Evolutionary conservation across 2,113 vertebrate genomes (phyloP).

Genomic region (Tetrax tetrax): DNA sequence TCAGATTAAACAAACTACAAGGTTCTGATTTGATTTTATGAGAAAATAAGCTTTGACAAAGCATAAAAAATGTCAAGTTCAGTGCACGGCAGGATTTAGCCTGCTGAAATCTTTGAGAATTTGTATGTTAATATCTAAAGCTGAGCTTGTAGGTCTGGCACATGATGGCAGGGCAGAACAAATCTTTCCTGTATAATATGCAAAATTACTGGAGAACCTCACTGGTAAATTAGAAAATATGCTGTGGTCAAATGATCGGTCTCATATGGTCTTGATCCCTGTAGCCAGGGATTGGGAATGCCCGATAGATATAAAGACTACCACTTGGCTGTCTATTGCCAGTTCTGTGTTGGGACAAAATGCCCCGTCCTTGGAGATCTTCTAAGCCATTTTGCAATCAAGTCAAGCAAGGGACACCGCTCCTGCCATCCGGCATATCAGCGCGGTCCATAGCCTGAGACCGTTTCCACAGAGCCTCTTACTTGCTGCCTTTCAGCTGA

Average conservation of each 20-base stretch:
- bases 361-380: neutral
- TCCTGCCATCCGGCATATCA: fast-evolving
- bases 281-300: neutral
- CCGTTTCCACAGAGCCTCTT: neutral
- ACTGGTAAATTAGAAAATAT: neutral
- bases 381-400: neutral
- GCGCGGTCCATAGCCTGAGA: neutral
- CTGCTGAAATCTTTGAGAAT: neutral
- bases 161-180: neutral
- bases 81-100: neutral
- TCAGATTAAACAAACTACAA: neutral
- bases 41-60: slow-evolving; percentile 2
- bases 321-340: neutral
- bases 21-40: neutral
- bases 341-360: neutral
- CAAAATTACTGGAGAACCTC: neutral
- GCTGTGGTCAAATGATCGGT: neutral
- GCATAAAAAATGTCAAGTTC: neutral
- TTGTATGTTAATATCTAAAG: neutral
- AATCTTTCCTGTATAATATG: neutral
- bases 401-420: neutral
- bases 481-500: neutral
- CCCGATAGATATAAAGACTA: neutral
- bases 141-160: neutral
- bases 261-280: neutral